phyloP scores from a whole-genome alignment of 2,113 vertebrate species.

The Sigmodon hispidus region DNA sequence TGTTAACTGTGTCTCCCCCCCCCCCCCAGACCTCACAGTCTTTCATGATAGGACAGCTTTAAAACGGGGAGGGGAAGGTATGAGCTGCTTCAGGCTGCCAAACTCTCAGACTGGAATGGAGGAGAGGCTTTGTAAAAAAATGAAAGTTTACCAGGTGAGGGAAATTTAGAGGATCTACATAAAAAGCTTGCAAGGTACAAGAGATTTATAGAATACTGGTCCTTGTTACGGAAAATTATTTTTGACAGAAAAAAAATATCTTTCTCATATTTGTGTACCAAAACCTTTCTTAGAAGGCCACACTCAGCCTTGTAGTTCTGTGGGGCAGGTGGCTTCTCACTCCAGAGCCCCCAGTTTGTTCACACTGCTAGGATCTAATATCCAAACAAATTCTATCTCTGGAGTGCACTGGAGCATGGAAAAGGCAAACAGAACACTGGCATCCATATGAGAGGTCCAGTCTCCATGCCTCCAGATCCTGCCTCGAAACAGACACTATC shows the following conservation, averaged over 20 bases:
- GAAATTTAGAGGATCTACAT: background rate
- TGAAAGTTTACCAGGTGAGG: background rate
- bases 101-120: background rate
- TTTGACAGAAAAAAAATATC: background rate
- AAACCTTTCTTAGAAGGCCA: background rate
- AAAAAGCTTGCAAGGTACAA: background rate
- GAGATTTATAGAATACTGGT: background rate
- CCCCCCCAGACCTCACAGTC: background rate
- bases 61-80: background rate
- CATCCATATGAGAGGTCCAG: background rate
- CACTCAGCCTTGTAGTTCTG: background rate
- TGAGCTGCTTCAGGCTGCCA: background rate
- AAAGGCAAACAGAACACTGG: background rate
- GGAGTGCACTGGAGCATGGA: background rate
- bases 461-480: background rate
- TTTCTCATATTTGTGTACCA: background rate
- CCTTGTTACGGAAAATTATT: background rate
- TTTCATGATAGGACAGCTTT: background rate
- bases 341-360: background rate
- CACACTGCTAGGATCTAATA: background rate
- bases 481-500: background rate
- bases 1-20: background rate
- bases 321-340: background rate
- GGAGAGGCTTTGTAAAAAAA: background rate
- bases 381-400: background rate